A percentile compares a stretch with the other conserved stretches of the same genome.
Evolutionary conservation across 2,113 vertebrate genomes (phyloP).

Genomic region (Chelonoidis abingdonii): DNA sequence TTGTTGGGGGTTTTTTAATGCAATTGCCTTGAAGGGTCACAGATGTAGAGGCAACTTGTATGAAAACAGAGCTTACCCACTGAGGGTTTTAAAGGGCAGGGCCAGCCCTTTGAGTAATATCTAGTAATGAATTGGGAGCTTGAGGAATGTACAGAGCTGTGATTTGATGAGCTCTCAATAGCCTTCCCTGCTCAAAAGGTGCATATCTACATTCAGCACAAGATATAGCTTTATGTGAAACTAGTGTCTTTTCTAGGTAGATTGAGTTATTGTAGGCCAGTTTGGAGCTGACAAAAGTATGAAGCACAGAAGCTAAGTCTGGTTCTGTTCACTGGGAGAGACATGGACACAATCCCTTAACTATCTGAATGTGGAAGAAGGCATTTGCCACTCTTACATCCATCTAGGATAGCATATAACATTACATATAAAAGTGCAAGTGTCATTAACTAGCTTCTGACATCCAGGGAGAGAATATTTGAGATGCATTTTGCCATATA

Average conservation of each 20-base stretch:
- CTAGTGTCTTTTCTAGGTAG: neutral
- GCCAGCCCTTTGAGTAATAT: neutral
- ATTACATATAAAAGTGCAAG: fast-evolving
- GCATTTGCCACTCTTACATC: neutral
- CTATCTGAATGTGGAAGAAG: fast-evolving
- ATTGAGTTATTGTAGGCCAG: neutral
- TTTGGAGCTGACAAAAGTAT: neutral
- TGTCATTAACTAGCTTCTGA: neutral
- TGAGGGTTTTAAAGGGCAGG: neutral
- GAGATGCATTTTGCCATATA: fast-evolving
- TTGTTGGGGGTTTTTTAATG: neutral
- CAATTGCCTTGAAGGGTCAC: neutral
- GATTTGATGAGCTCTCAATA: too few relatives aligned
- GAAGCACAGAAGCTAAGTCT: neutral
- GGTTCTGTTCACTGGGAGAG: neutral
- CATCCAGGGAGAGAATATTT: fast-evolving
- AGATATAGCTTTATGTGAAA: neutral
- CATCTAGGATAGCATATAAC: fast-evolving
- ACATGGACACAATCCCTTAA: neutral
- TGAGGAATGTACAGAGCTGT: neutral
- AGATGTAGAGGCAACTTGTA: neutral
- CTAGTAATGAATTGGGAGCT: neutral
- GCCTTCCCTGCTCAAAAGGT: neutral
- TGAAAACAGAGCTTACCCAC: neutral
- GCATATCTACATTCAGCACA: neutral